phyloP scores from a whole-genome alignment of 1,140 invertebrate species.

The Drosophila parvula region DNA sequence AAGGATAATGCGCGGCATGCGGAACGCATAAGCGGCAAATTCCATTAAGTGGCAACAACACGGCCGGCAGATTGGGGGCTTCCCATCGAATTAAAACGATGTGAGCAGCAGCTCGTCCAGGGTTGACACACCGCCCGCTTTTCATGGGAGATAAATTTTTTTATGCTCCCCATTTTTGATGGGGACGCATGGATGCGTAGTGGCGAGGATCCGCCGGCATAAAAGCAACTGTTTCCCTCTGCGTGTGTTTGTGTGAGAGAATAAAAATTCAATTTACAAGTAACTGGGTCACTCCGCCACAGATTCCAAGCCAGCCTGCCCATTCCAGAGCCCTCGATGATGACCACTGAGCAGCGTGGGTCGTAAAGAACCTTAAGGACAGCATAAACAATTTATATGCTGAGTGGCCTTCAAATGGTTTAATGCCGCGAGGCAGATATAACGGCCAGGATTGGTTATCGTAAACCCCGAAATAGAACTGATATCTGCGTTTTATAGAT shows the following conservation, averaged over 20 bases:
- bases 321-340: slow-evolving; percentile 3
- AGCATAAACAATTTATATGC: slow-evolving; percentile 59
- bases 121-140: slow-evolving; percentile 48
- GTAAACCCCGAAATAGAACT: slow-evolving; percentile 18
- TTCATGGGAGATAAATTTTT: slow-evolving; percentile 76
- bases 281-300: slow-evolving; percentile 64
- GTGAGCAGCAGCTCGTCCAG: slow-evolving; percentile 54
- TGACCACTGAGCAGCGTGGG: slow-evolving; percentile 31
- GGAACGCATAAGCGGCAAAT: slow-evolving; percentile 82
- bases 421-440: slow-evolving; percentile 32
- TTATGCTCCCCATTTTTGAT: slow-evolving; percentile 65
- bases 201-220: slow-evolving; percentile 8
- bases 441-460: slow-evolving; percentile 12
- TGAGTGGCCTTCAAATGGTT: slow-evolving; percentile 51
- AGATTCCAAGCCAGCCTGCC: slow-evolving; percentile 13
- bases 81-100: slow-evolving; percentile 72
- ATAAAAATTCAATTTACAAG: slow-evolving; percentile 80
- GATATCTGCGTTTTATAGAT: slow-evolving; percentile 18
- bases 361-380: slow-evolving; percentile 53
- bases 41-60: slow-evolving; percentile 79
- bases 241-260: slow-evolving; percentile 17
- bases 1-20: slow-evolving; percentile 81
- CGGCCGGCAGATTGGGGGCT: slow-evolving; percentile 17
- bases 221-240: slow-evolving; percentile 2
- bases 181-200: slow-evolving; percentile 39